Evolutionary conservation across 2,113 vertebrate genomes (phyloP).

Genomic region (Oncorhynchus clarkii): DNA sequence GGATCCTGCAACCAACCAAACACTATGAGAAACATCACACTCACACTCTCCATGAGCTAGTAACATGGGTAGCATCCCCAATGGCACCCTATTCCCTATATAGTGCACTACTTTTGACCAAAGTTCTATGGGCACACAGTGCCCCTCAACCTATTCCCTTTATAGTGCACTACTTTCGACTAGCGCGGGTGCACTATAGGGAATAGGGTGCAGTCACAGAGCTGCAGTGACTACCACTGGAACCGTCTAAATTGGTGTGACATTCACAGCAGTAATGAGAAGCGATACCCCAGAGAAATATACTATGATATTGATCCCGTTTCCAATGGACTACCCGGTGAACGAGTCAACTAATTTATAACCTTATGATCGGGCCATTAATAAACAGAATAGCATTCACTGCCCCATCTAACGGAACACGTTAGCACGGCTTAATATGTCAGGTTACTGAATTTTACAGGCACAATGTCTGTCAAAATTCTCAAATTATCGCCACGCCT

Average conservation of each 20-base stretch:
- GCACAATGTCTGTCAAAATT: not conserved
- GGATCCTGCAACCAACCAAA: slow-evolving; percentile 72
- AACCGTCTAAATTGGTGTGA: slow-evolving; percentile 13
- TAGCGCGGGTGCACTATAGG: too few relatives aligned
- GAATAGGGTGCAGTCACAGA: too few relatives aligned
- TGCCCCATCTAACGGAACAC: slow-evolving; percentile 57
- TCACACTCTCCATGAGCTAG: not conserved
- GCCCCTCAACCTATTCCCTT: too few relatives aligned
- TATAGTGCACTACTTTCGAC: too few relatives aligned
- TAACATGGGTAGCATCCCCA: not conserved
- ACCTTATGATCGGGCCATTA: slow-evolving; percentile 83
- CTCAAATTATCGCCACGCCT: not conserved
- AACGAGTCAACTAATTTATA: slow-evolving; percentile 82
- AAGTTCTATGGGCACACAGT: too few relatives aligned
- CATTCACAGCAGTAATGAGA: slow-evolving; percentile 26
- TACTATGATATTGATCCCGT: slow-evolving; percentile 54
- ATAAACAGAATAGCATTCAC: slow-evolving; percentile 79
- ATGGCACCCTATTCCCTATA: not conserved
- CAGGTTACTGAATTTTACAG: slow-evolving; percentile 18
- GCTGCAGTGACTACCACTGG: not conserved
- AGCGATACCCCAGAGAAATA: slow-evolving; percentile 40
- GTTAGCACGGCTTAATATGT: slow-evolving; percentile 7
- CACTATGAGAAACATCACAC: not conserved
- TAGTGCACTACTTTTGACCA: too few relatives aligned
- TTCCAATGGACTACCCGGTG: slow-evolving; percentile 64